phyloP scores from a whole-genome alignment of 2,888 invertebrate genomes.

The Odontothrips loti region DNA sequence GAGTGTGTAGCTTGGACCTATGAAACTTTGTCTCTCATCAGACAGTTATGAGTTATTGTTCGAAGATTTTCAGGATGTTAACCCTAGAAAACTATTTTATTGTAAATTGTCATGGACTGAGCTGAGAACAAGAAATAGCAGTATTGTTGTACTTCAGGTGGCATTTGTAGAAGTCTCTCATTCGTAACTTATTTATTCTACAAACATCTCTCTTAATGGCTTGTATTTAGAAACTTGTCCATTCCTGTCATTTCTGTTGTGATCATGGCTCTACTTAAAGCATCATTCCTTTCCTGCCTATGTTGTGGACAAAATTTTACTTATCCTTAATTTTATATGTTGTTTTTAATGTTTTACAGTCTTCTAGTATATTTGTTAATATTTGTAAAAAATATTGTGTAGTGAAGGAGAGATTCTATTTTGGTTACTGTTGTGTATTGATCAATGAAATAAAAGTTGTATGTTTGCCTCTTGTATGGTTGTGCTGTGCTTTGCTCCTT shows the following conservation, averaged over 20 bases:
- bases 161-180: background rate
- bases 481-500: too few species aligned
- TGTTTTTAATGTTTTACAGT: background rate
- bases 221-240: background rate
- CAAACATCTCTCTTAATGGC: background rate
- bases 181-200: background rate
- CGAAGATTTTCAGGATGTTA: too few species aligned
- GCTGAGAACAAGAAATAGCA: constrained; percentile 17
- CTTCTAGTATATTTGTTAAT: background rate
- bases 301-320: background rate
- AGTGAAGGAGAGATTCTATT: background rate
- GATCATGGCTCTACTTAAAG: background rate
- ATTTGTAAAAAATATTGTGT: background rate
- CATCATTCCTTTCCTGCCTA: background rate
- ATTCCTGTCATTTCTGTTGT: constrained; percentile 3
- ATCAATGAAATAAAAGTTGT: background rate
- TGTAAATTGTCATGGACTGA: constrained; percentile 1
- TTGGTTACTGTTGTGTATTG: constrained; percentile 10
- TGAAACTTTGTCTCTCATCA: too few species aligned
- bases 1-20: too few species aligned
- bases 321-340: background rate
- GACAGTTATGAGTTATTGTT: too few species aligned
- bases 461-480: too few species aligned
- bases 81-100: background rate
- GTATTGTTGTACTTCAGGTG: background rate